Base-by-base conservation (phyloP, 2,888 invertebrate genomes). In the Andrena fulva region DNA sequence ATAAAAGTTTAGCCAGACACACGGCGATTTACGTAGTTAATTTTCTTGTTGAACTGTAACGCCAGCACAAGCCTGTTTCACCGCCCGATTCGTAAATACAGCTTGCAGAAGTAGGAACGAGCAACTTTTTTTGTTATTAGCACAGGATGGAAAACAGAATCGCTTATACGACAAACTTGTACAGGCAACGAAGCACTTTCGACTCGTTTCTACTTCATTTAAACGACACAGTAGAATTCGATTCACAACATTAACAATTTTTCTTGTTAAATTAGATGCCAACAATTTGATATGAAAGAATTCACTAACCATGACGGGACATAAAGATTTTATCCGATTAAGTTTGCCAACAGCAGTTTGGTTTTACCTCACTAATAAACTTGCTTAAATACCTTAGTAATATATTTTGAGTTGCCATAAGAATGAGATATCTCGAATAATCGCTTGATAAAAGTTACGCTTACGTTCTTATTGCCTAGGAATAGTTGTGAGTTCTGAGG, bases 231-330 rank as follows among this genome's bases (percentile, higher is more conserved):
- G 27, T 66, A 75, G 71, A 74, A 50, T 59, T 75, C 60, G 71
- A 29, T 54, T 50, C 12, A 50, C 60, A 48, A 80, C 67, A 72
- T 67, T 79, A 73, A 73, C 70, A 67, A 72, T 48, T 67, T 62
- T 66, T 31, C 56, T 24, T 63, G 56, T 74, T 77, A 66, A 85
- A 67, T 82, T 50, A 82, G 69, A 83, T 66, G 70, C 76, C 81
- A 87, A 88, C 83, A 88, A 75, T 74, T 77, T 78, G 85, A 88
- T 84, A 88, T 88, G 82, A 82, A 83, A 87, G 80, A 87, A 74
- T 69, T 88, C 82, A 87, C 87, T 87, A 88, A 88, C 80, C 89
- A 77, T 84, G 71, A 83, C 64, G 80, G 80, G 89, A 88, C 82
- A 80, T 77, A 85, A 78, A 79, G 56, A 70, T 82, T 59, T 78